Percentiles rank a stretch among this genome's conserved stretches.
Evolutionary conservation across 2,888 invertebrate species (phyloP).

Genomic region (Sinohyriopsis cumingii): DNA sequence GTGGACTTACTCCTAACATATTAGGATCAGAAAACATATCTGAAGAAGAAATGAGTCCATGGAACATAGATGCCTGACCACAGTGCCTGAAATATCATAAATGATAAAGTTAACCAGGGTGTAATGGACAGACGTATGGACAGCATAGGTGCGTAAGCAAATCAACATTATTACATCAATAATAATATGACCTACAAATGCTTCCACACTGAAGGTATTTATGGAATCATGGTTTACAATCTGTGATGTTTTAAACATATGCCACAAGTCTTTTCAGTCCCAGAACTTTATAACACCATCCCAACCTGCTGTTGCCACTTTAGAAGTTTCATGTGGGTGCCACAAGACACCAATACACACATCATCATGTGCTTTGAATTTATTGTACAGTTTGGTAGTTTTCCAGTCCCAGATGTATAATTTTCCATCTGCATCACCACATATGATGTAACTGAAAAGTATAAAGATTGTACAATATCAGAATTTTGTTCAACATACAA

Average conservation of each 20-base stretch:
- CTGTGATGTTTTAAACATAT: not conserved
- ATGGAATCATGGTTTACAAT: no score
- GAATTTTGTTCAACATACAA: not conserved
- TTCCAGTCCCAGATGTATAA: slow-evolving; percentile 99
- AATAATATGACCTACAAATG: no score
- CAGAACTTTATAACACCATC: slow-evolving; percentile 98
- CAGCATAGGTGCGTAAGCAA: no score
- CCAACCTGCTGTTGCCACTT: slow-evolving; percentile 98
- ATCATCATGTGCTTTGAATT: slow-evolving; percentile 99
- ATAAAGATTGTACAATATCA: slow-evolving; percentile 4
- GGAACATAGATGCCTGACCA: no score
- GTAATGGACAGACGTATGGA: no score
- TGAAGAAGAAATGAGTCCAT: no score
- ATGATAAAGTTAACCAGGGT: no score
- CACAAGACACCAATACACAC: slow-evolving; percentile 95
- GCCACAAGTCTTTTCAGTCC: slow-evolving; percentile 80
- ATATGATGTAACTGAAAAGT: slow-evolving; percentile 89
- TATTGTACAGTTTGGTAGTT: slow-evolving; percentile 96
- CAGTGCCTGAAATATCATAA: no score
- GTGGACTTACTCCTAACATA: no score
- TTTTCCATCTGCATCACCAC: slow-evolving; percentile 99
- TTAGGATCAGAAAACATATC: no score
- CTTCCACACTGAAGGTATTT: no score
- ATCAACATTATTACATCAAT: no score
- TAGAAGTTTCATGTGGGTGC: slow-evolving; percentile 99